Percentiles rank a stretch among this genome's conserved stretches.
These are phyloP conservation scores for Phania funesta DNA, from an alignment of 2,888 invertebrate genomes.

Conservation along the genomic window DNA sequence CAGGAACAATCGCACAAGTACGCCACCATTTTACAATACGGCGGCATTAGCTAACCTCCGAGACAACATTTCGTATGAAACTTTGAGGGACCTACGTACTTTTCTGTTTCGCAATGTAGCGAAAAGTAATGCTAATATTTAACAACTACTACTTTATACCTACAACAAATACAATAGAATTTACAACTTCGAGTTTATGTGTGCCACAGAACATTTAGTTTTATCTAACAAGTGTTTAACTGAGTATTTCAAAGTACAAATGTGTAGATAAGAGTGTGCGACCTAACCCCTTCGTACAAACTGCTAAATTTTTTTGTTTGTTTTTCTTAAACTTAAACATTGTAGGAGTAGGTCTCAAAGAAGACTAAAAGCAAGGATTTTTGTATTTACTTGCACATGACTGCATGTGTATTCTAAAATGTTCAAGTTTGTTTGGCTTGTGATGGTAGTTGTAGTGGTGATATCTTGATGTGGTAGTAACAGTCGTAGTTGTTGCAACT, in stretches of 20 bases:
- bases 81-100: too few relatives aligned
- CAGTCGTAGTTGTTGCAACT: not conserved
- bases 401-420: not conserved
- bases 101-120: not conserved
- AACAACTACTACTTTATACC: too few relatives aligned
- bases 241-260: constrained; percentile 1
- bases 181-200: not conserved
- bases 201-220: constrained; percentile 14
- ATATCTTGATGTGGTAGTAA: not conserved
- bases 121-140: not conserved
- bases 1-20: too few relatives aligned
- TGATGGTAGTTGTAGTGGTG: not conserved
- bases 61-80: too few relatives aligned
- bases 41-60: too few relatives aligned
- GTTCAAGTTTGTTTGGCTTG: not conserved
- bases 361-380: not conserved
- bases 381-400: not conserved
- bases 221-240: constrained; percentile 42
- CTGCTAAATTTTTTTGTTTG: not conserved
- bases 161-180: not conserved
- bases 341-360: not conserved
- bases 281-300: not conserved
- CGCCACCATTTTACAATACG: too few relatives aligned
- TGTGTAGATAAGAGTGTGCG: not conserved
- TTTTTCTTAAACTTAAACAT: not conserved